Conservation (phyloP, 1,140 invertebrate species). For the Octopus bimaculoides region DNA sequence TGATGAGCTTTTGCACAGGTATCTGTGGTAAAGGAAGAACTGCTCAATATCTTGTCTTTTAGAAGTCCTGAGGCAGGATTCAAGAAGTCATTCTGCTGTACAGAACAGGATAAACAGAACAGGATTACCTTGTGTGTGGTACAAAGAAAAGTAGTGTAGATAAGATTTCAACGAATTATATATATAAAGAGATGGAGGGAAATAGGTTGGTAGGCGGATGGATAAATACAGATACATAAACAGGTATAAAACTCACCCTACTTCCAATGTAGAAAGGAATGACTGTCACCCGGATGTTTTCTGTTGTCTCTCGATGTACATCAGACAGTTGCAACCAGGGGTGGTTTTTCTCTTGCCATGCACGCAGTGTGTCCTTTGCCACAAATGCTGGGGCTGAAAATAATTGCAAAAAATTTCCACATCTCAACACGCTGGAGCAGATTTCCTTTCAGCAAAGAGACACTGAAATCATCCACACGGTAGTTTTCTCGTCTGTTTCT, state of each 20-base stretch:
- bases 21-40: no score
- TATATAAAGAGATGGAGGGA: neutral
- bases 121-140: no score
- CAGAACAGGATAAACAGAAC: no score
- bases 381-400: conserved; percentile 62
- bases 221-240: neutral
- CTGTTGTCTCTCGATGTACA: conserved; percentile 95
- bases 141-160: no score
- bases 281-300: conserved; percentile 91
- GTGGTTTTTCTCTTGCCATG: conserved; percentile 97
- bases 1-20: no score
- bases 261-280: conserved; percentile 98
- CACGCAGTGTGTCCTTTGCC: conserved; percentile 83
- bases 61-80: no score
- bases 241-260: conserved; percentile 54
- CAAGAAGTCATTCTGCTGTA: no score
- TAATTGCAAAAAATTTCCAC: neutral
- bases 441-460: no score
- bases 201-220: neutral
- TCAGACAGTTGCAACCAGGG: conserved; percentile 94
- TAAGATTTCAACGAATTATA: neutral
- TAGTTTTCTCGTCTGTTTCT: no score
- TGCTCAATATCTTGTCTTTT: no score
- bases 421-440: no score
- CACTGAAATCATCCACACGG: no score